These are phyloP conservation scores for Brenthis daphne DNA, from an alignment of 2,888 invertebrate genomes.

Conservation along the genomic window DNA sequence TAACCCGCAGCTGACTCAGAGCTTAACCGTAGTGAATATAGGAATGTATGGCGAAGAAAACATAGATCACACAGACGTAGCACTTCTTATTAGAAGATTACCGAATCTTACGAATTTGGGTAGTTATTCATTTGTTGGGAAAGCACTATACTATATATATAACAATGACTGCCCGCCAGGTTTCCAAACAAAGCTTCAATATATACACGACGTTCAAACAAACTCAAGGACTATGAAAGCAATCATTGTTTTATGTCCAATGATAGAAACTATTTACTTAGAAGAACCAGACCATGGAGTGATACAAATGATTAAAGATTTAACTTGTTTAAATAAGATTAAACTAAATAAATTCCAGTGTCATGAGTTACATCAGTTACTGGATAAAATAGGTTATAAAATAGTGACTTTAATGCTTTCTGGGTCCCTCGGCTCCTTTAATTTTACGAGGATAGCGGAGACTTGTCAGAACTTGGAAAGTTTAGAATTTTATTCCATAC, in stretches of 20 bases:
- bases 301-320: constrained; percentile 72
- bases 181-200: constrained; percentile 84
- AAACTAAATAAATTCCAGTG: constrained; percentile 85
- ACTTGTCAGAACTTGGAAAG: constrained; percentile 83
- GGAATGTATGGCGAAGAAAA: constrained; percentile 87
- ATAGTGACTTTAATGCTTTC: constrained; percentile 82
- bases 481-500: constrained; percentile 86
- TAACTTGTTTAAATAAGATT: constrained; percentile 77
- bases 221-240: constrained; percentile 82
- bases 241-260: constrained; percentile 83
- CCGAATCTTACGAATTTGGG: constrained; percentile 85
- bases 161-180: constrained; percentile 76
- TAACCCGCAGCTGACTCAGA: constrained; percentile 76
- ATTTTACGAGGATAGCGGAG: constrained; percentile 82
- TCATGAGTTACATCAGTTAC: constrained; percentile 82
- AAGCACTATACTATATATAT: constrained; percentile 80
- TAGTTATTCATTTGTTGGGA: constrained; percentile 86
- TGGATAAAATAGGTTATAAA: constrained; percentile 80
- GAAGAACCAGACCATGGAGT: constrained; percentile 84
- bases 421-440: constrained; percentile 80
- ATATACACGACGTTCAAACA: constrained; percentile 85
- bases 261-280: constrained; percentile 84
- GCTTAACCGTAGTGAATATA: constrained; percentile 84
- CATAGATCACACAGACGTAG: constrained; percentile 85
- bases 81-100: constrained; percentile 83